These are phyloP conservation scores for Neodiprion fabricii DNA, from an alignment of 1,140 invertebrate species.

Conservation along the genomic window DNA sequence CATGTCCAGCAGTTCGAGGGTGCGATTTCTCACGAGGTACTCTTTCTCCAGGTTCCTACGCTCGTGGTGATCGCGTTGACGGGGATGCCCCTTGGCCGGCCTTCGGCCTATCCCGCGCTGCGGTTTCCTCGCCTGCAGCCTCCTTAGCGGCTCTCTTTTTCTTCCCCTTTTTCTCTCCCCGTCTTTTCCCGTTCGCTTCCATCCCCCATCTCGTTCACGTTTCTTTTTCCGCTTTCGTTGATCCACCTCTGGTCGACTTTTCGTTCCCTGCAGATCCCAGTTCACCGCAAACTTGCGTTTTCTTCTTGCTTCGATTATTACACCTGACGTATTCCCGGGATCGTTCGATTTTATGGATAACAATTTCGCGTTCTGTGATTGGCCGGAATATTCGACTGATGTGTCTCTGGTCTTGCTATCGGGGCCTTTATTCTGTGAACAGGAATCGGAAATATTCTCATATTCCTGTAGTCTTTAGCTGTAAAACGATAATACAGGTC, in stretches of 20 bases:
- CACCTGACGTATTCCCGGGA: too few species aligned
- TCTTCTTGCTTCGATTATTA: not conserved
- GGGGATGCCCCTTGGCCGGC: too few species aligned
- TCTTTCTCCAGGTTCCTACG: slow-evolving; percentile 31
- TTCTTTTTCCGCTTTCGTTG: not conserved
- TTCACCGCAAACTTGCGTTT: not conserved
- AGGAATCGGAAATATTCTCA: too few species aligned
- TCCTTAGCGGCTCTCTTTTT: not conserved
- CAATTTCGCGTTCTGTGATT: too few species aligned
- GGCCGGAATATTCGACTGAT: too few species aligned
- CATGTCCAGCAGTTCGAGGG: slow-evolving; percentile 28
- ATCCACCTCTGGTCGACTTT: not conserved
- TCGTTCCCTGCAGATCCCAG: not conserved
- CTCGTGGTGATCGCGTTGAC: not conserved
- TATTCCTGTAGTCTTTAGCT: too few species aligned
- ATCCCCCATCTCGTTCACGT: not conserved
- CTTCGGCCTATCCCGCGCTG: not conserved
- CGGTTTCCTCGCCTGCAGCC: not conserved
- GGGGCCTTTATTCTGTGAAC: too few species aligned
- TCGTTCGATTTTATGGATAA: too few species aligned
- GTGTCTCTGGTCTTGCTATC: too few species aligned
- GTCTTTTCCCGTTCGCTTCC: not conserved
- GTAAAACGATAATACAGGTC: too few species aligned
- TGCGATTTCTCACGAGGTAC: slow-evolving; percentile 28
- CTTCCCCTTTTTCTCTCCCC: not conserved